phyloP scores from a whole-genome alignment of 2,797 vertebrate genomes.

The Bradypodion pumilum region DNA sequence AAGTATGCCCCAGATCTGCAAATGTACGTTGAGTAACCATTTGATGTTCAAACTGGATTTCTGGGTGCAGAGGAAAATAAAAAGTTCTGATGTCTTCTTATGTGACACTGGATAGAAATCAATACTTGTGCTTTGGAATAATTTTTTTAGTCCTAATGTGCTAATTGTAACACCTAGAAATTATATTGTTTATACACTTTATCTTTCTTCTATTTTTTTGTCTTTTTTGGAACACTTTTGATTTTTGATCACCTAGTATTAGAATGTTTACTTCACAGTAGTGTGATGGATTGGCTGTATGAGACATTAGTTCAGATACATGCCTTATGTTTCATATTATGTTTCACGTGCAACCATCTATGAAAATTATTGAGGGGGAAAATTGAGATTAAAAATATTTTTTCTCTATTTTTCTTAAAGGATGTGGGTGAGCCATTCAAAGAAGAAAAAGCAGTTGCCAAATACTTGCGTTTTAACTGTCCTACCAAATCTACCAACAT shows the following conservation, averaged over 20 bases:
- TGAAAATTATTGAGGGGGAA: background rate
- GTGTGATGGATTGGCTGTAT: background rate
- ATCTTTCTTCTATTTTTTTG: background rate
- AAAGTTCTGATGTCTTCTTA: background rate
- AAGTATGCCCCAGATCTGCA: no score
- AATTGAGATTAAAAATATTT: slow-evolving; percentile 23
- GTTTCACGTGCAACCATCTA: background rate
- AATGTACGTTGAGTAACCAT: no score
- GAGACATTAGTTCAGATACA: background rate
- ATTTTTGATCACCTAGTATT: background rate
- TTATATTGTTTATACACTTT: background rate
- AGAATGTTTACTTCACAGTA: slow-evolving; percentile 5
- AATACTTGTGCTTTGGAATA: background rate
- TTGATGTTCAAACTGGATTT: no score
- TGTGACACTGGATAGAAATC: background rate
- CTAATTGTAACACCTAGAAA: background rate
- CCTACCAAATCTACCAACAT: slow-evolving; percentile 98
- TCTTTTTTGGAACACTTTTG: background rate
- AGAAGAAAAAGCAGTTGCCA: slow-evolving; percentile 97
- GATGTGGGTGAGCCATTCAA: slow-evolving; percentile 97
- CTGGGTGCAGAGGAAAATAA: background rate
- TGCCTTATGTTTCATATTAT: background rate
- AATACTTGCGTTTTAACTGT: slow-evolving; percentile 97
- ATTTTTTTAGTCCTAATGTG: background rate
- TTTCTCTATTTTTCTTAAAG: slow-evolving; percentile 74